Evolutionary conservation across 37 sponge, comb jelly and placozoan species (phyloP).

Genomic region (Tethya wilhelma): DNA sequence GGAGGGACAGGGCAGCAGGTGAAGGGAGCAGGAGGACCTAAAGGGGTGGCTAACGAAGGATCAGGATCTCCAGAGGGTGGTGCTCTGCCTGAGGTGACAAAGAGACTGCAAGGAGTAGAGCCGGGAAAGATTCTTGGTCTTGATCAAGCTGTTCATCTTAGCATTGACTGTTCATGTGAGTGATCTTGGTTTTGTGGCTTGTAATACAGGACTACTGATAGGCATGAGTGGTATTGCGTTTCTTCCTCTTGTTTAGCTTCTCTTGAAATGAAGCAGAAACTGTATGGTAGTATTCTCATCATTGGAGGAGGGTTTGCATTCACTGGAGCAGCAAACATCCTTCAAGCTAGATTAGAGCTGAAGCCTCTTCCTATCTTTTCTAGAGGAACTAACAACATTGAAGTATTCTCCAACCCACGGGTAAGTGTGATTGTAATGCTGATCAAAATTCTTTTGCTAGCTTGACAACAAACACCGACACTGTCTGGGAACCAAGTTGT

Average conservation of each 20-base stretch:
- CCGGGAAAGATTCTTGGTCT: constrained; percentile 60
- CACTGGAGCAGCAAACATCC: constrained; percentile 55
- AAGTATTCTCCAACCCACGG: constrained; percentile 78
- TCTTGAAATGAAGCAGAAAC: constrained; percentile 80
- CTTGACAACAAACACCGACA: too few relatives aligned
- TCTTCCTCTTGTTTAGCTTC: constrained; percentile 42
- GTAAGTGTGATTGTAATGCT: too few relatives aligned
- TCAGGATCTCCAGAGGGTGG: background rate
- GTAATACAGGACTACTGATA: background rate
- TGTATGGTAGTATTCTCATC: constrained; percentile 79
- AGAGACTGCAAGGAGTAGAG: constrained; percentile 33
- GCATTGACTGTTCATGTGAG: constrained; percentile 85
- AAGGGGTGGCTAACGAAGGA: background rate
- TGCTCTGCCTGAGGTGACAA: constrained; percentile 41
- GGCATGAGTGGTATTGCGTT: background rate
- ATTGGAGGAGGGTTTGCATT: constrained; percentile 86
- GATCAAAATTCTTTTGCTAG: too few relatives aligned
- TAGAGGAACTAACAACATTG: constrained; percentile 46
- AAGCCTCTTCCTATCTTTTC: constrained; percentile 40
- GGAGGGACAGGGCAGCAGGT: background rate
- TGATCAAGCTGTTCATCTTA: constrained; percentile 84
- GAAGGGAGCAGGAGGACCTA: constrained; percentile 2
- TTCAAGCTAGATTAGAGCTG: constrained; percentile 67
- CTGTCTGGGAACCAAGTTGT: too few relatives aligned
- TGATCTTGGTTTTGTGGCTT: background rate